Conservation (phyloP, 1,140 invertebrate species). For the Leptinotarsa undecemlineata region DNA sequence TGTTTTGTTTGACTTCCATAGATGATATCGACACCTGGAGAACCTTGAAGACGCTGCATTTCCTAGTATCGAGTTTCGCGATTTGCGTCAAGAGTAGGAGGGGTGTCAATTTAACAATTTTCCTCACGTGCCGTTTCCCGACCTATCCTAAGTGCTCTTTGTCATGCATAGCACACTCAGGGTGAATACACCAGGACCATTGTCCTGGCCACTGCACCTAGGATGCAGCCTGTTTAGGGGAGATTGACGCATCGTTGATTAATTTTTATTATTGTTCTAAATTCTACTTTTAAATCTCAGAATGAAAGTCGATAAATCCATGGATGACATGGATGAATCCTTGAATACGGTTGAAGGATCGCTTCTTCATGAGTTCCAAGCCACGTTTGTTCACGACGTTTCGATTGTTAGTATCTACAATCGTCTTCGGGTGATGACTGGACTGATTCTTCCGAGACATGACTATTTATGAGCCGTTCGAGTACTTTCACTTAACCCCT, state of each 20-base stretch:
- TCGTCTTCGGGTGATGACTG: too few relatives aligned
- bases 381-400: too few relatives aligned
- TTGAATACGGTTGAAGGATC: too few relatives aligned
- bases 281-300: too few relatives aligned
- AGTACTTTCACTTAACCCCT: too few relatives aligned
- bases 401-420: too few relatives aligned
- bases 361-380: too few relatives aligned
- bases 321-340: too few relatives aligned
- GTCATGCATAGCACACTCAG: slow-evolving; percentile 41
- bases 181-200: slow-evolving; percentile 44
- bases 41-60: slow-evolving; percentile 29
- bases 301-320: too few relatives aligned
- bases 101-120: slow-evolving; percentile 34
- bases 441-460: too few relatives aligned
- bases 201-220: slow-evolving; percentile 33
- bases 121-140: slow-evolving; percentile 41
- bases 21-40: slow-evolving; percentile 16
- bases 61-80: slow-evolving; percentile 31
- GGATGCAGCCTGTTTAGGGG: slow-evolving; percentile 7
- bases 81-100: slow-evolving; percentile 27
- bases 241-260: neutral
- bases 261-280: neutral
- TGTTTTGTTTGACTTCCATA: slow-evolving; percentile 9
- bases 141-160: slow-evolving; percentile 45
- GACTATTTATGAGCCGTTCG: too few relatives aligned